phyloP scores from a whole-genome alignment of 2,113 vertebrate species.

The Saguinus imperator region DNA sequence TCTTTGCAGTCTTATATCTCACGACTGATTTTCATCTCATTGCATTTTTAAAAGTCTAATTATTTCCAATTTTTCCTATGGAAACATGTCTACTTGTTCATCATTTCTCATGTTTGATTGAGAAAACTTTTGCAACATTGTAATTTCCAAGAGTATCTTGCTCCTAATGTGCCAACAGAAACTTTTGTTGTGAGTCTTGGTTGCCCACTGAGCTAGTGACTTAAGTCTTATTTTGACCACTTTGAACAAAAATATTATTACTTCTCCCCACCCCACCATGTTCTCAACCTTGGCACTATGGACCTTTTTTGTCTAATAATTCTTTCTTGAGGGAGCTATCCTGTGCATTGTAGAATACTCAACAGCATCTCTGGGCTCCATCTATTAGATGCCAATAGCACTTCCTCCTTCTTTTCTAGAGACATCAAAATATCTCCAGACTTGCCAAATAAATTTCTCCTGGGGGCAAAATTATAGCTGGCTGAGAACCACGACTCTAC shows the following conservation, averaged over 20 bases:
- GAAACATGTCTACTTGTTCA: neutral
- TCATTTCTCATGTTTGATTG: neutral
- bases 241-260: neutral
- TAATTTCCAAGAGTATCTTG: neutral
- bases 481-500: neutral
- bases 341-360: neutral
- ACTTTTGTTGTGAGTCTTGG: neutral
- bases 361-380: neutral
- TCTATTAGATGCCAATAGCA: too few relatives aligned
- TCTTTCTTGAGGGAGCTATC: neutral
- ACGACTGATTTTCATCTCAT: neutral
- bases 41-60: neutral
- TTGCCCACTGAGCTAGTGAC: neutral
- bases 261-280: neutral
- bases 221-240: neutral
- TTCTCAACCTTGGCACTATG: neutral
- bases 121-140: neutral
- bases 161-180: neutral
- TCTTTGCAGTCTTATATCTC: neutral
- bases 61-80: slow-evolving; percentile 2
- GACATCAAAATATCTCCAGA: neutral
- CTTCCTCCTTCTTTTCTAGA: neutral
- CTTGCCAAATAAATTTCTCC: neutral
- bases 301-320: neutral
- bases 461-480: neutral